Percentiles rank a stretch among this genome's conserved stretches.
Evolutionary conservation across 1,140 invertebrate genomes (phyloP).

Genomic region (Bombus turneri): DNA sequence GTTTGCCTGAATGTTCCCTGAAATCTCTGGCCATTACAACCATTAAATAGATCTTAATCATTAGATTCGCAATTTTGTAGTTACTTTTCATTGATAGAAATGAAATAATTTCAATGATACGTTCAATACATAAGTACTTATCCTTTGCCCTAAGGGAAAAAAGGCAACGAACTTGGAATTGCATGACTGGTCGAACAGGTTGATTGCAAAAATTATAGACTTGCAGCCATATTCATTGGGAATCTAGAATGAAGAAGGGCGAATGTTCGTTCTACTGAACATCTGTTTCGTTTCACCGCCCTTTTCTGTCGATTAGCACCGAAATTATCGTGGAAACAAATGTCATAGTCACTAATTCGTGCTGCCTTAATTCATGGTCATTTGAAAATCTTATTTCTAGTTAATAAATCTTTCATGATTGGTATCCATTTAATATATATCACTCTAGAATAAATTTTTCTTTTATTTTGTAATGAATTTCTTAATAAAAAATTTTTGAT

Average conservation of each 20-base stretch:
- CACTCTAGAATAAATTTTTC: too few relatives aligned
- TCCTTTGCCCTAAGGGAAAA: not conserved
- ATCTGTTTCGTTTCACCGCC: constrained; percentile 19
- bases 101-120: not conserved
- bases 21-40: not conserved
- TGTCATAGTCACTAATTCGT: too few relatives aligned
- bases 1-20: not conserved
- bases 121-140: not conserved
- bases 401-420: too few relatives aligned
- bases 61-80: not conserved
- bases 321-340: too few relatives aligned
- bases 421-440: too few relatives aligned
- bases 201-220: constrained; percentile 13
- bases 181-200: not conserved
- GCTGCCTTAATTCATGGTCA: too few relatives aligned
- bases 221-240: too few relatives aligned
- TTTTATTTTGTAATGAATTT: too few relatives aligned
- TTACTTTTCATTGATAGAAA: not conserved
- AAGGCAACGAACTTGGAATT: not conserved
- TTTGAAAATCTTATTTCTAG: too few relatives aligned
- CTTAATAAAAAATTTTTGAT: too few relatives aligned
- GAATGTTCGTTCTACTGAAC: constrained; percentile 19
- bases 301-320: too few relatives aligned
- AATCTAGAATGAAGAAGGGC: too few relatives aligned
- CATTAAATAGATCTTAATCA: not conserved